Evolutionary conservation across 2,888 invertebrate species (phyloP), one percentile per base, ranked within the genome.

Genomic region (Eristalis intricaria): DNA sequence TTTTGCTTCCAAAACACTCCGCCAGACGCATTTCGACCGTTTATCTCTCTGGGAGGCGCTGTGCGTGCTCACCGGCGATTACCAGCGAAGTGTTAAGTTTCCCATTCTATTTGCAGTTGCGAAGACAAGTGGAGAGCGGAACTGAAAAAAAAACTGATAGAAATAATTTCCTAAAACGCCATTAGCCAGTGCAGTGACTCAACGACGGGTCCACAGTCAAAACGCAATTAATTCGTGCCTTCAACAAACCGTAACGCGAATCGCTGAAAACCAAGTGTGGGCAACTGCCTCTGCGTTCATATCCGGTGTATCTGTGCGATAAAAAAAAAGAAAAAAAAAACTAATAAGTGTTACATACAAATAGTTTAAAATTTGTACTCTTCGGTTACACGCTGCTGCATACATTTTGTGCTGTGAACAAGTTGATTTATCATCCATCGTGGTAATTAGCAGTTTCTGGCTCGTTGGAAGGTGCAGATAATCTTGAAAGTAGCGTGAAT

Each of bases 1-100:
- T 8, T 19, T 19, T n/a, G 2, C 4, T 43, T 19, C 4, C 4
- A 4, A 1, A 64, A 29, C 2, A 2, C 29, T 13, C 26, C 40
- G 74, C 63, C 80, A 75, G 73, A 84, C 70, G 87, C 80, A 76
- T 87, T 87, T 76, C 32, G 63, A 82, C 80, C 84, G 71, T 65
- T 80, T 80, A 61, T 79, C 68, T 75, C 22, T 35, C 26, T 40
- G 40, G 13, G 2, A 32, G 7, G 13, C 38, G 22, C 29, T 64
- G 23, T 58, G 78, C 82, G 79, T 87, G 86, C 22, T 60, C 32
- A 23, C 38, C 71, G 26, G 43, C 66, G 13, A 81, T 79, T 70
- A 86, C 74, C 29, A 73, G 23, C 29, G 43, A 50, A 50, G 50
- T 71, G 56, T 76, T 73, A 64, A 38, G 29, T 50, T 61, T 40